Evolutionary conservation across 2,888 invertebrate genomes (phyloP).

Genomic region (Tetanocera ferruginea): DNA sequence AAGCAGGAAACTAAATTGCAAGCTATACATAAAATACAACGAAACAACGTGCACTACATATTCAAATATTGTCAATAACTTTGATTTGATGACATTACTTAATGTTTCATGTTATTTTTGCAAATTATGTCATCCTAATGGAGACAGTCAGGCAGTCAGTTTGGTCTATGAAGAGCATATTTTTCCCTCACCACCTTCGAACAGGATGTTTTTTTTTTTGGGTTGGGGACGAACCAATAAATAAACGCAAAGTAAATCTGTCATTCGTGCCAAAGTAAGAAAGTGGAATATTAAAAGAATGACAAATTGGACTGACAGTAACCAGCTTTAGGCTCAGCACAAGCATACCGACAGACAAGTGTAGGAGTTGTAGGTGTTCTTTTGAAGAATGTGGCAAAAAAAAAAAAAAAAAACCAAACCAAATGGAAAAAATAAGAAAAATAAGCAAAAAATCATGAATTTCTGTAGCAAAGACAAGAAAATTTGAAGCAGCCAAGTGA

Average conservation of each 20-base stretch:
- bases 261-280: not conserved
- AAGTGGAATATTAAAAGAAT: constrained; percentile 20
- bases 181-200: not conserved
- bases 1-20: not conserved
- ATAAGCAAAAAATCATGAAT: no score
- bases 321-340: not conserved
- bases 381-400: not conserved
- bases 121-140: constrained; percentile 22
- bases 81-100: constrained; percentile 14
- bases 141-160: not conserved
- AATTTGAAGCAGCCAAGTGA: constrained; percentile 18
- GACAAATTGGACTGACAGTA: constrained; percentile 22
- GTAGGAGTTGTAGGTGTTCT: not conserved
- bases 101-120: constrained; percentile 6
- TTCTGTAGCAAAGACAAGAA: no score
- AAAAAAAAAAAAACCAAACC: no score
- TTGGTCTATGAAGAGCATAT: no score
- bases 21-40: not conserved
- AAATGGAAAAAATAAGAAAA: no score
- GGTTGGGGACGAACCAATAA: not conserved
- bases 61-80: no score
- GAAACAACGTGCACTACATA: not conserved
- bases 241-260: constrained; percentile 18
- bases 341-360: not conserved
- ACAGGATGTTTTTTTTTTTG: not conserved